Conservation (phyloP, 2,888 invertebrate species). For the Chorisops tibialis region DNA sequence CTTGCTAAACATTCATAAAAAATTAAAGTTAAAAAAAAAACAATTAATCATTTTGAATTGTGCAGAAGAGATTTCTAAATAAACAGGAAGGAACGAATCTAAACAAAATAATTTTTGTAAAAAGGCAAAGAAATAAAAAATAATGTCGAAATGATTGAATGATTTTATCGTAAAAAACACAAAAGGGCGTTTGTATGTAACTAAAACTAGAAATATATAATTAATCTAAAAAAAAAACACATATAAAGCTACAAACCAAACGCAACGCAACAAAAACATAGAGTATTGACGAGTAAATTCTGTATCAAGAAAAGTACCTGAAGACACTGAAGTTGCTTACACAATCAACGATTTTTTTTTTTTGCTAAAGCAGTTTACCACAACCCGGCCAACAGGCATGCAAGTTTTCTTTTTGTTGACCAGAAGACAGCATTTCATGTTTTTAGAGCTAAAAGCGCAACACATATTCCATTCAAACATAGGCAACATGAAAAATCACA, state of each 20-base stretch:
- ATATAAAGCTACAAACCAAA: conserved; percentile 22
- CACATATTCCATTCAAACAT: too few relatives aligned
- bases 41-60: background rate
- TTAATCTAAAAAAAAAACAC: conserved; percentile 8
- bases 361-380: background rate
- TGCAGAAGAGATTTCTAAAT: background rate
- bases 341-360: background rate
- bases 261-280: conserved; percentile 1
- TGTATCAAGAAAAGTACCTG: conserved; percentile 2
- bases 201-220: conserved; percentile 8
- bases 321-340: conserved; percentile 9
- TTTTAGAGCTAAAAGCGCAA: too few relatives aligned
- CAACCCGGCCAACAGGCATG: conserved; percentile 16
- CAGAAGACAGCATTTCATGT: too few relatives aligned
- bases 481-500: too few relatives aligned
- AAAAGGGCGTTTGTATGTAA: conserved; percentile 18
- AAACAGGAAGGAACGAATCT: background rate
- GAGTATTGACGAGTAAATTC: background rate
- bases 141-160: background rate
- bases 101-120: background rate
- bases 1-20: conserved; percentile 66
- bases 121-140: background rate
- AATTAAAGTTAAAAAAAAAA: conserved; percentile 16
- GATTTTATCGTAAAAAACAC: conserved; percentile 12
- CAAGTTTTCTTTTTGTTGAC: background rate